Evolutionary conservation across 30 jellyfish, hydroid and myxozoan species (phyloP).

Genomic region (Morbakka virulenta): DNA sequence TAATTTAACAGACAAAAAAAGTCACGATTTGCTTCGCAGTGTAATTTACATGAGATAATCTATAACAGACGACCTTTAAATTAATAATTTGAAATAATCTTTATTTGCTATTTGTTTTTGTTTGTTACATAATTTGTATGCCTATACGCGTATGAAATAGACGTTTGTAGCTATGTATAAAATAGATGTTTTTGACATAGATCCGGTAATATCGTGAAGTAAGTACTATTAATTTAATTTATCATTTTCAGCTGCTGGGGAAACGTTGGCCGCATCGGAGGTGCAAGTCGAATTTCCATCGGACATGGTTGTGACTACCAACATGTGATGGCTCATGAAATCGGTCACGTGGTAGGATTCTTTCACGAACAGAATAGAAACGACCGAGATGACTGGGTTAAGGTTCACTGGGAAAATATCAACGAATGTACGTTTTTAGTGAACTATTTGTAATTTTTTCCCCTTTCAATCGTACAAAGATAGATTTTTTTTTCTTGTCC

Average conservation of each 20-base stretch:
- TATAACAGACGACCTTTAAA: no score
- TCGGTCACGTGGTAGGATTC: constrained; percentile 84
- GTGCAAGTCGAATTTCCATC: constrained; percentile 71
- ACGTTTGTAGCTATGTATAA: no score
- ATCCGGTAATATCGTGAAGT: not conserved
- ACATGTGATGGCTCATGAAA: constrained; percentile 88
- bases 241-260: constrained; percentile 84
- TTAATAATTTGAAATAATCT: no score
- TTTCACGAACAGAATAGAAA: constrained; percentile 79
- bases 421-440: constrained; percentile 37
- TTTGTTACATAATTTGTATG: no score
- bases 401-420: constrained; percentile 76
- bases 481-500: no score
- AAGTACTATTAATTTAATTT: no score
- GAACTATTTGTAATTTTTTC: not conserved
- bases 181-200: not conserved
- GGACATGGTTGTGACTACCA: constrained; percentile 84
- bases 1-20: no score
- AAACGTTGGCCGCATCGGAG: constrained; percentile 72
- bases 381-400: constrained; percentile 76
- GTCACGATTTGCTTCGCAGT: no score
- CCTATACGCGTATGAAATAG: no score
- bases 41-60: no score
- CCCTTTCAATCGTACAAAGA: no score
- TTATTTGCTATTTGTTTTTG: no score